Conservation (phyloP, 2,113 vertebrate genomes). For the Oryzias celebensis region DNA sequence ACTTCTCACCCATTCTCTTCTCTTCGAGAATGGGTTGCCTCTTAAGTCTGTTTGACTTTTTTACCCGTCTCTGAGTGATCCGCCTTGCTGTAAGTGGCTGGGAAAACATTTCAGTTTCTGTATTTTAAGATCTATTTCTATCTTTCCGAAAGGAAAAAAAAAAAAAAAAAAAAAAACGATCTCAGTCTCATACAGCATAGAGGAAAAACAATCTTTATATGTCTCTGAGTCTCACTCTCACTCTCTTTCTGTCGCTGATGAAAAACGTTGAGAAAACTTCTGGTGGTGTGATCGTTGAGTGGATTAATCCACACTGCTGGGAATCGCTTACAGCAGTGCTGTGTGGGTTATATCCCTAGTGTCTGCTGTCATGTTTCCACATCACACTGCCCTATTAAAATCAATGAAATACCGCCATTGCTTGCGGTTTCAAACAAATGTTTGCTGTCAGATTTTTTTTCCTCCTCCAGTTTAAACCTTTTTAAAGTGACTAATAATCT, state of each 20-base stretch:
- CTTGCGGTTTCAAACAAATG: constrained; percentile 55
- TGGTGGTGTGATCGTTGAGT: constrained; percentile 58
- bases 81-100: constrained; percentile 58
- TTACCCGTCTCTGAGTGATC: constrained; percentile 46
- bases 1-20: constrained; percentile 52
- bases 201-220: constrained; percentile 37
- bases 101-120: constrained; percentile 65
- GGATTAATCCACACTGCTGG: constrained; percentile 69
- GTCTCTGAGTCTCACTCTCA: background rate
- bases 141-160: constrained; percentile 36
- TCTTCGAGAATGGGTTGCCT: constrained; percentile 28
- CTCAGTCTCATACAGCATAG: constrained; percentile 44
- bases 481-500: constrained; percentile 29
- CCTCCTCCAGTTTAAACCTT: constrained; percentile 14
- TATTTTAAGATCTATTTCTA: constrained; percentile 74
- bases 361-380: constrained; percentile 72
- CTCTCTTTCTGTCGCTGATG: constrained; percentile 44
- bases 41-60: constrained; percentile 61
- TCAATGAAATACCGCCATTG: constrained; percentile 56
- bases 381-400: constrained; percentile 71
- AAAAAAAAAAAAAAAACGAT: constrained; percentile 26
- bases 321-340: constrained; percentile 59
- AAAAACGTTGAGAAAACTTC: constrained; percentile 65
- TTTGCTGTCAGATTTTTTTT: constrained; percentile 36
- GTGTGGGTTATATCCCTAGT: constrained; percentile 67